phyloP scores from a whole-genome alignment of 2,888 invertebrate species.

The Willowsia nigromaculata region DNA sequence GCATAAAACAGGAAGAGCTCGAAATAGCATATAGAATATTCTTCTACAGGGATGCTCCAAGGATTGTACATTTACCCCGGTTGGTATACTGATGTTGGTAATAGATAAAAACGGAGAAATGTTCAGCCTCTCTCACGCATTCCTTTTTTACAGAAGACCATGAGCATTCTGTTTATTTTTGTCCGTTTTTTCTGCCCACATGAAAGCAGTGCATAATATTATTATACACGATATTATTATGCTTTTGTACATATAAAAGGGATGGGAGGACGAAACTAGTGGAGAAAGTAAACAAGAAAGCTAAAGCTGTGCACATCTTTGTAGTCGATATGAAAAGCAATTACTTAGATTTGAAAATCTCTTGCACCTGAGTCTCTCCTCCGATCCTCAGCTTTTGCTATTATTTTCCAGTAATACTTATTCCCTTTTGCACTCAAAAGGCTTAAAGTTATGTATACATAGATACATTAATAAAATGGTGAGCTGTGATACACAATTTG shows the following conservation, averaged over 20 bases:
- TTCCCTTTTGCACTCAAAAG: slow-evolving; percentile 48
- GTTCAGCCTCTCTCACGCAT: slow-evolving; percentile 23
- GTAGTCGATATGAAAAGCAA: slow-evolving; percentile 71
- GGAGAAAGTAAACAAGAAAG: slow-evolving; percentile 35
- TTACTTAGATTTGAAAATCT: slow-evolving; percentile 73
- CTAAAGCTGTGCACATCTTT: slow-evolving; percentile 62
- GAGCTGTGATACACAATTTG: background rate
- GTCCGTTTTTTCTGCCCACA: background rate
- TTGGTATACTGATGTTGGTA: background rate
- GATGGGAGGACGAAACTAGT: background rate
- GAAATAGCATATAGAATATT: background rate
- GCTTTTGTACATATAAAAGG: background rate
- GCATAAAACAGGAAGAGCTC: background rate
- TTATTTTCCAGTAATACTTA: slow-evolving; percentile 43
- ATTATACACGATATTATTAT: background rate
- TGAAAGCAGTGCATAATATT: background rate
- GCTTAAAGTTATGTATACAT: slow-evolving; percentile 13
- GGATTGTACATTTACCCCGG: no score
- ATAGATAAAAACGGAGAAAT: slow-evolving; percentile 46
- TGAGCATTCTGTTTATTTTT: background rate
- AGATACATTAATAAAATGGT: background rate
- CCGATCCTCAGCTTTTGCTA: slow-evolving; percentile 60
- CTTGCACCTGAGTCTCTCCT: slow-evolving; percentile 70
- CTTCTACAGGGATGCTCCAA: background rate
- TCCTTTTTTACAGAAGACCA: background rate